Percentiles rank a stretch among this genome's conserved stretches.
phyloP scores from a whole-genome alignment of 1,140 invertebrate species.

The Brachionus paranguensis region DNA sequence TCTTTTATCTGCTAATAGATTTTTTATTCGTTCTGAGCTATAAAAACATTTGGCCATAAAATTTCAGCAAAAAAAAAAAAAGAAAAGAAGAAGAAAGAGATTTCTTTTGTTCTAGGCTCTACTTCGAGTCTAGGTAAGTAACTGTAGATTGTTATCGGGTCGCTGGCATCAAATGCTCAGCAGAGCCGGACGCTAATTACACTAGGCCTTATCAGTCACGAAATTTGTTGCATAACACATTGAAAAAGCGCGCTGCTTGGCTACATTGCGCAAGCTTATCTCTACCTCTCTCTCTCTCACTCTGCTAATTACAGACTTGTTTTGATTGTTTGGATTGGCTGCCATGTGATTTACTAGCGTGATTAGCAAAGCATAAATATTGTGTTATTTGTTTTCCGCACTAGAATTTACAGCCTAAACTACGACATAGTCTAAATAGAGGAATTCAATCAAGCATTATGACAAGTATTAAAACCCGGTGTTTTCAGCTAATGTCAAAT shows the following conservation, averaged over 20 bases:
- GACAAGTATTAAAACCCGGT: slow-evolving; percentile 20
- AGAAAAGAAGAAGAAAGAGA: not conserved
- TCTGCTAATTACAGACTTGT: not conserved
- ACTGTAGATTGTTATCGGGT: not conserved
- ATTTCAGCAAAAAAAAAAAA: not conserved
- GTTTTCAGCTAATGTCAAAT: slow-evolving; percentile 18
- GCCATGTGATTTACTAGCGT: slow-evolving; percentile 11
- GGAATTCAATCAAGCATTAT: slow-evolving; percentile 20
- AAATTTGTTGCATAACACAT: not conserved
- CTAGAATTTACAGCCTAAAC: slow-evolving; percentile 29
- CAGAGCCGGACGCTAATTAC: not conserved
- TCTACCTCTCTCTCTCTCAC: not conserved
- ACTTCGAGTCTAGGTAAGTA: slow-evolving; percentile 23
- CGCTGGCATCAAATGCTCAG: not conserved
- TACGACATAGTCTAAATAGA: slow-evolving; percentile 16
- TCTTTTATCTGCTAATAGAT: slow-evolving; percentile 5
- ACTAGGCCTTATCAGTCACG: slow-evolving; percentile 1
- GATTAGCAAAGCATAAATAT: slow-evolving; percentile 32
- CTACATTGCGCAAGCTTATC: not conserved
- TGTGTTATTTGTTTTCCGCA: slow-evolving; percentile 29
- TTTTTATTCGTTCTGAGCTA: slow-evolving; percentile 7
- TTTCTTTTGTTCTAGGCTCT: not conserved
- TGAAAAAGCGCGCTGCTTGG: not conserved
- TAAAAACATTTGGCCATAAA: slow-evolving; percentile 33
- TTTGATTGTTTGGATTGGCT: not conserved